Conservation (phyloP, 2,113 vertebrate species). For the Pelobates fuscus region DNA sequence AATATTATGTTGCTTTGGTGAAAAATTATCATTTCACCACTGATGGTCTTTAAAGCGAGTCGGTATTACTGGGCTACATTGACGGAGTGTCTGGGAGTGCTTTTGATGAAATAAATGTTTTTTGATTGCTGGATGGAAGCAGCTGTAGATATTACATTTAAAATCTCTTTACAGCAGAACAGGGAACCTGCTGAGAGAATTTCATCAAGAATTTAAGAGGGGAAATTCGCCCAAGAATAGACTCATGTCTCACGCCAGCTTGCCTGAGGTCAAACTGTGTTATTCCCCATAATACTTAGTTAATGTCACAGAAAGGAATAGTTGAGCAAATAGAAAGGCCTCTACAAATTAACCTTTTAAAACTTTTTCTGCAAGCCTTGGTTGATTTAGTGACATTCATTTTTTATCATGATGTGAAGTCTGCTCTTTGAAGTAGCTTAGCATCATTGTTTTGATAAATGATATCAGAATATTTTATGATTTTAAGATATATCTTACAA, state of each 20-base stretch:
- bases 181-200: constrained; percentile 80
- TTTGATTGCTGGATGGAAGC: constrained; percentile 72
- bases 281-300: constrained; percentile 70
- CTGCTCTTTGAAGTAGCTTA: constrained; percentile 33
- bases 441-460: constrained; percentile 17
- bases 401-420: constrained; percentile 53
- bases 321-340: constrained; percentile 74
- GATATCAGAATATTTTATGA: constrained; percentile 14
- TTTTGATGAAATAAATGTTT: constrained; percentile 76
- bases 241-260: constrained; percentile 66
- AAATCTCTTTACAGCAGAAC: constrained; percentile 79
- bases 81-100: constrained; percentile 63
- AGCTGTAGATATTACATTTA: constrained; percentile 77
- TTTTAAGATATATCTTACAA: constrained; percentile 18
- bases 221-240: constrained; percentile 80
- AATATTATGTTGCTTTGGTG: constrained; percentile 85
- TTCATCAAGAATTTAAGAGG: constrained; percentile 91
- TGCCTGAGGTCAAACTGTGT: constrained; percentile 72
- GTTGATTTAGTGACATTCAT: constrained; percentile 55
- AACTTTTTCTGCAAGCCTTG: constrained; percentile 52
- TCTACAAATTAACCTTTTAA: constrained; percentile 56
- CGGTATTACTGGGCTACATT: constrained; percentile 70
- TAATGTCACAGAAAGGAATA: constrained; percentile 82
- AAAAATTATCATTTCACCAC: constrained; percentile 89
- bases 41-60: constrained; percentile 82